Evolutionary conservation across 2,888 invertebrate species (phyloP), one percentile per base, ranked within the genome.

Genomic region (Drosophila nigritarsus): DNA sequence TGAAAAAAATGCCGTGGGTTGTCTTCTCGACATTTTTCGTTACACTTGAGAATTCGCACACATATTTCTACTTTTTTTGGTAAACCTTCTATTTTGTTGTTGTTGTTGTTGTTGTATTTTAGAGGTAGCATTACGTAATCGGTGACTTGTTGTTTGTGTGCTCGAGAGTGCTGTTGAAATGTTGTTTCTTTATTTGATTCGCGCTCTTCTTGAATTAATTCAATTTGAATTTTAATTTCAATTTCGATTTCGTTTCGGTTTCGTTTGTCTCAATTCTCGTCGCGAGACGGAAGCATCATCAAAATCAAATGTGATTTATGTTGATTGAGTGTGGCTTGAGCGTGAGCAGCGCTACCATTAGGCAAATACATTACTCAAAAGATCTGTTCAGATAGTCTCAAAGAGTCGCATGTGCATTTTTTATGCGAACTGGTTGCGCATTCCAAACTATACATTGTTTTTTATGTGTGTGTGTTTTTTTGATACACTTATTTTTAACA

Each of bases 261-360:
- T 38, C 54, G 27, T 55, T 51, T 73, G 58, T 56, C 63, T 60
- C 63, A 36, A 64, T 64, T 61, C 30, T 53, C 50, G 42, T n/a
- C 13, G 15, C 79, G n/a, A n/a, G n/a, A n/a, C n/a, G 77, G 77
- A 78, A 79, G 64, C 79, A 55, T 36, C 53, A 53, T 24, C 48
- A 49, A 61, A 60, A 53, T 24, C 48, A 49, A 61, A 60, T 63
- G 20, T 71, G 70, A 58, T 74, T 78, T 64, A 74, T 78, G 53
- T 27, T 61, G 53, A 75, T 65, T 75, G 30, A 13, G 13, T 45
- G 59, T 51, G 38, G 40, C 30, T 20, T 27, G 13, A 15, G 40
- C 30, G n/a, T 38, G 18, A 8, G 13, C 2, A 34, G 42, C 7
- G n/a, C 34, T 65, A 9, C 3, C 18, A 55, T 55, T 24, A 24